These are phyloP conservation scores for Neotragus pygmaeus DNA, from an alignment of 2,113 vertebrate species.

Conservation along the genomic window DNA sequence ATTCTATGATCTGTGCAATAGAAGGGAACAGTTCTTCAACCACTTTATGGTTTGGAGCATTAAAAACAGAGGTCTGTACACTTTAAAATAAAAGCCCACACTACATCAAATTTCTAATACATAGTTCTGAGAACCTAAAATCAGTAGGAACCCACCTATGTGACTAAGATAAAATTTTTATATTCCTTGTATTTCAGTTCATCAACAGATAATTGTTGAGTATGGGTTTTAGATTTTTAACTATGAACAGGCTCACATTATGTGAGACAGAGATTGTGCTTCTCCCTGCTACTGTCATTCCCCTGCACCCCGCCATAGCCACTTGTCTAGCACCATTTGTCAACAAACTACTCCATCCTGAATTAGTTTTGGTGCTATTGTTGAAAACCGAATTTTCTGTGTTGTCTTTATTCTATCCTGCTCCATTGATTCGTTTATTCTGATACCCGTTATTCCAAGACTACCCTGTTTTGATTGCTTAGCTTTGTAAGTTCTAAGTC, in stretches of 20 bases:
- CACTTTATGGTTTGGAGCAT: not conserved
- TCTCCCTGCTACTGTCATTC: not conserved
- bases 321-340: not conserved
- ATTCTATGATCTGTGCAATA: not conserved
- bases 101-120: not conserved
- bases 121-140: not conserved
- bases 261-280: not conserved
- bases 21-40: not conserved
- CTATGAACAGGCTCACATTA: not conserved
- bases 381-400: not conserved
- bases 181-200: not conserved
- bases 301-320: rapidly evolving
- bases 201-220: not conserved
- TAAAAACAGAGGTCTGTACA: not conserved
- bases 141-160: not conserved
- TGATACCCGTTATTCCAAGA: not conserved
- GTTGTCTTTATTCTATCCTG: not conserved
- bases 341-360: not conserved
- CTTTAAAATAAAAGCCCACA: not conserved
- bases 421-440: not conserved
- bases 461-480: not conserved
- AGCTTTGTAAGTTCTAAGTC: not conserved
- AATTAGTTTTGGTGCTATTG: not conserved
- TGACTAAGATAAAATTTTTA: not conserved
- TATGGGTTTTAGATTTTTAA: not conserved